phyloP scores from a whole-genome alignment of 2,113 vertebrate species.

The Myodes glareolus region DNA sequence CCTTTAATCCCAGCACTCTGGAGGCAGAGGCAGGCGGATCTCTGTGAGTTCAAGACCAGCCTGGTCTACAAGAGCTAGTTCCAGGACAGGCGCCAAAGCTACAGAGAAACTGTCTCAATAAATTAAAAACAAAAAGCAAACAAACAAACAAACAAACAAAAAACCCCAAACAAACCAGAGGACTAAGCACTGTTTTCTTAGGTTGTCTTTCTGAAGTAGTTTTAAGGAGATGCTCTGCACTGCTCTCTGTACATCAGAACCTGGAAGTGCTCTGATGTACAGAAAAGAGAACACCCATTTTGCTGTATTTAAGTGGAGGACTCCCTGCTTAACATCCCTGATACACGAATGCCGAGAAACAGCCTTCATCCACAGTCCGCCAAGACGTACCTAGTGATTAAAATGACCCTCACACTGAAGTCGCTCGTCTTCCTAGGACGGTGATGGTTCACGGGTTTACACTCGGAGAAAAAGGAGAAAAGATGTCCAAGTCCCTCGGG shows the following conservation, averaged over 20 bases:
- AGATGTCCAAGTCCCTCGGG: constrained; percentile 99
- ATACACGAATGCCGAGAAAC: background rate
- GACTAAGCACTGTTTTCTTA: background rate
- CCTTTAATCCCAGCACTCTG: no score
- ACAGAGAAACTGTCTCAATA: no score
- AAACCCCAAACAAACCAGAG: no score
- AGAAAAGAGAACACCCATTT: background rate
- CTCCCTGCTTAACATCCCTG: background rate
- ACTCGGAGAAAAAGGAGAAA: constrained; percentile 94
- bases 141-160: no score
- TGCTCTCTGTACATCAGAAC: background rate
- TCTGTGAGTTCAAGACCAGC: no score
- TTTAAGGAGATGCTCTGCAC: background rate
- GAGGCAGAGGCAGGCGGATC: no score
- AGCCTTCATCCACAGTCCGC: background rate
- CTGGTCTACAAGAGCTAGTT: no score
- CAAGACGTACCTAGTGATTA: background rate
- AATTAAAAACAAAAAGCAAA: no score
- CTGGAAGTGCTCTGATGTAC: background rate
- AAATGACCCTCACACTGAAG: background rate
- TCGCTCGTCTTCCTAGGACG: constrained; percentile 83
- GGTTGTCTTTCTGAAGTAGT: background rate
- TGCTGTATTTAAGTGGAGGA: background rate
- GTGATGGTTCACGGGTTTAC: constrained; percentile 96
- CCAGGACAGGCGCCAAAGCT: no score